Evolutionary conservation across 1,140 invertebrate species (phyloP), one percentile per base, ranked within the genome.

Genomic region (Zaprionus ghesquierei): DNA sequence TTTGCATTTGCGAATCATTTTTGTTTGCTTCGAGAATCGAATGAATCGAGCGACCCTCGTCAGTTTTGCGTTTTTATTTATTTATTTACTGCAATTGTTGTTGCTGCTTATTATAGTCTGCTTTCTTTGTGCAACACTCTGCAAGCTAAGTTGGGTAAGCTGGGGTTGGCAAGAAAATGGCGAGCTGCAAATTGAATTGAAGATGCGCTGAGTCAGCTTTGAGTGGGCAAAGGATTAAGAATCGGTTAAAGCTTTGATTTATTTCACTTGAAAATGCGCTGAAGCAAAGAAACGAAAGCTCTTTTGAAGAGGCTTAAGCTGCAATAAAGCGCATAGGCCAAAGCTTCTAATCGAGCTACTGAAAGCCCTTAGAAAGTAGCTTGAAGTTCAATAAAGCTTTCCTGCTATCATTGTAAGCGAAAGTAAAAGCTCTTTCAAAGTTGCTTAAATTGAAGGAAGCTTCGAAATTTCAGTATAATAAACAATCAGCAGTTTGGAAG

Each of bases 181-280:
- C n/a, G 22, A 46, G 25, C 27, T 5, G 9, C 9, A 9, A 22
- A 46, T 20, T 12, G 3, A 35, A n/a, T 38, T 64, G 41, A 13
- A 31, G 54, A 80, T 70, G 75, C 56, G 72, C 49, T 54, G 59
- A 86, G 59, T 77, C 80, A 80, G 44, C 53, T 25, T 18, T 15
- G 2, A 29, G 27, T 58, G 46, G 44, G n/a, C n/a, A n/a, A n/a
- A n/a, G n/a, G 23, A 20, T 9, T 25, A 29, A 51, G 53, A 56
- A 44, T 56, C 41, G 68, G 50, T 29, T 49, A 51, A 58, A 35
- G 33, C n/a, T 13, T 35, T 35, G 10, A 10, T 3, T 35, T 35
- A 5, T 29, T 29, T 29, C 6, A 29, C 6, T 9, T 29, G 27
- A 5, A 35, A 35, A 35, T 35, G 10, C 12, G 13, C 27, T 6